Evolutionary conservation across 2,113 vertebrate species (phyloP), one percentile per base, ranked within the genome.

Genomic region (Sapayoa aenigma): DNA sequence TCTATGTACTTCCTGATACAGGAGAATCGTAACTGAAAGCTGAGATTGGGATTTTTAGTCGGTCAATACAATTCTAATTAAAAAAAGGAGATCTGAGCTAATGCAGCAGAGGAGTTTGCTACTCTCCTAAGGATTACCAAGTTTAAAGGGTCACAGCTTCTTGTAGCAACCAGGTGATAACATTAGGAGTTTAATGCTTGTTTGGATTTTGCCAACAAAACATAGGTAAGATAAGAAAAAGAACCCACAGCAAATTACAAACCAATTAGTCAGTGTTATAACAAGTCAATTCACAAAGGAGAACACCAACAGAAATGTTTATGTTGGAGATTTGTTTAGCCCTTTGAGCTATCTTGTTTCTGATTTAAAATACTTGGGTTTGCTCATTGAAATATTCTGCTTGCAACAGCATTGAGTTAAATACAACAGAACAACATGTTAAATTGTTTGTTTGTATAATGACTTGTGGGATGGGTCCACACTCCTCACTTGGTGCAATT

Each of bases 181-280:
- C 84, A 73, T 92, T 66, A 92, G 80, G 23, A 87, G 31, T 68
- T 93, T 83, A 95, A 89, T 75, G 46, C 14, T 78, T 94, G 76
- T 96, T 94, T 92, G 91, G 58, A 87, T 87, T 94, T 94, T 87
- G 37, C 41, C 47, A 86, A 81, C 33, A 67, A 93, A 93, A 83
- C 53, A n/a, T 77, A 53, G 68, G 60, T 77, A 42, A 90, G 67
- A 71, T 90, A 91, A 96, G 87, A 84, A 84, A 83, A 92, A 83
- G 81, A 84, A 90, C 16, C 30, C 37, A 65, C 79, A 92, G 49
- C 65, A 76, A 68, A 89, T 85, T 95, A 75, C 79, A 74, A 79
- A 78, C 47, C 35, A 91, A 94, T 95, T 94, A 97, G 68, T 81
- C 84, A 80, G 28, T 6, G 12, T 86, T 95, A 44, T 39, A 93